Evolutionary conservation across 2,113 vertebrate species (phyloP), one percentile per base, ranked within the genome.

Genomic region (Turdus rufiventris): DNA sequence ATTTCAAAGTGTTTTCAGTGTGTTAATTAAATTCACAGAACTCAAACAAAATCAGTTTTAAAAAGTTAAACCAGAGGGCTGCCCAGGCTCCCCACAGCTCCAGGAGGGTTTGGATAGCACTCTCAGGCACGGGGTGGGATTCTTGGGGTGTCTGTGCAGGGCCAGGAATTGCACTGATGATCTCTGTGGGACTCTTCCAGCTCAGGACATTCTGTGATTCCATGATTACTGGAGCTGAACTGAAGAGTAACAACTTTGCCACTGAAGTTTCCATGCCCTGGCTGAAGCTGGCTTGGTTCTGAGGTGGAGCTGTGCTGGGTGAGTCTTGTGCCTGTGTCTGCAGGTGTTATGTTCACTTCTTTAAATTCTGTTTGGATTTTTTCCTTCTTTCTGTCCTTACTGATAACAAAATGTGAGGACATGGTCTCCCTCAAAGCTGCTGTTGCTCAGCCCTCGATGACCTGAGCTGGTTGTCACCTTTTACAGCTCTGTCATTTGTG

Each of bases 361-460:
- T 86, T 57, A 42, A 65, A 29, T 16, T 18, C 4, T 72, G 5
- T 16, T 43, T 62, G 11, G 5, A 4, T 43, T 28, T 11, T 54
- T 42, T 4, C 12, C 5, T 8, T 66, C 66, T 74, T 65, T 9
- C 20, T 65, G 6, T 34, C 15, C 28, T 62, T 65, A 45, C 66
- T 73, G 57, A 3, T 48, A 16, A 34, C 16, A 21, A 65, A 40
- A 42, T 36, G 40, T 53, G 77, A 89, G 61, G 78, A 65, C 24
- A 11, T 4, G 13, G 2, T 14, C 15, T 51, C 33, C 0, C 16
- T 60, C n/a, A 6, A 29, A 56, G 73, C 84, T 94, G 71, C 62
- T 28, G 36, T 17, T 9, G 6, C 48, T 58, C 6, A 11, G 45
- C 34, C n/a, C 0, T 0, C 2, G 31, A 8, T 11, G 43, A 14